phyloP scores from a whole-genome alignment of 2,113 vertebrate species.

The Tetrax tetrax region DNA sequence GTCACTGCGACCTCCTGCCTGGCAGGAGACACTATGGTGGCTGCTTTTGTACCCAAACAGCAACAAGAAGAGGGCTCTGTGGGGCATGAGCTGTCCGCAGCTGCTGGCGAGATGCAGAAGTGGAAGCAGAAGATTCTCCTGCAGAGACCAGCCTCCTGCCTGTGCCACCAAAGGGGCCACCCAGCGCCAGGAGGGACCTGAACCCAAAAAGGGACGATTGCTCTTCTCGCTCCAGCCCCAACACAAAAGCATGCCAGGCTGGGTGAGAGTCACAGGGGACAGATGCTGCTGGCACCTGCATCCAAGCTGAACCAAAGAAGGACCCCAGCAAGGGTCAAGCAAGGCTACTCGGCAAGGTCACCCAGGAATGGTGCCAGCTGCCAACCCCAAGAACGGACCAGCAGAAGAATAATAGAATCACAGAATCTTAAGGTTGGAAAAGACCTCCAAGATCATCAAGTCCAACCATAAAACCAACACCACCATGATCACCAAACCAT shows the following conservation, averaged over 20 bases:
- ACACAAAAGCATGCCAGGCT: not conserved
- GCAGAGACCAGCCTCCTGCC: not conserved
- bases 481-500: too few species aligned
- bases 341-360: not conserved
- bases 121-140: not conserved
- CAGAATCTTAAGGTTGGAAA: too few species aligned
- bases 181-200: not conserved
- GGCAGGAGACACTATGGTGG: fast-evolving
- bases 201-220: not conserved
- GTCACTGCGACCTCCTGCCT: not conserved
- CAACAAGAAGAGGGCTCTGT: not conserved
- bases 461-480: too few species aligned
- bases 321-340: not conserved
- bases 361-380: not conserved
- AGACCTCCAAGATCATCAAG: too few species aligned
- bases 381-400: not conserved
- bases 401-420: not conserved
- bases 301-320: not conserved
- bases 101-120: not conserved
- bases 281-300: not conserved
- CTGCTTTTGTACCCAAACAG: not conserved
- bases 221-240: not conserved
- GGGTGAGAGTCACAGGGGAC: not conserved
- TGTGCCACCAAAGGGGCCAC: not conserved
- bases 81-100: not conserved